Base-by-base conservation (phyloP, 1,140 invertebrate species). In the Eciton burchellii region DNA sequence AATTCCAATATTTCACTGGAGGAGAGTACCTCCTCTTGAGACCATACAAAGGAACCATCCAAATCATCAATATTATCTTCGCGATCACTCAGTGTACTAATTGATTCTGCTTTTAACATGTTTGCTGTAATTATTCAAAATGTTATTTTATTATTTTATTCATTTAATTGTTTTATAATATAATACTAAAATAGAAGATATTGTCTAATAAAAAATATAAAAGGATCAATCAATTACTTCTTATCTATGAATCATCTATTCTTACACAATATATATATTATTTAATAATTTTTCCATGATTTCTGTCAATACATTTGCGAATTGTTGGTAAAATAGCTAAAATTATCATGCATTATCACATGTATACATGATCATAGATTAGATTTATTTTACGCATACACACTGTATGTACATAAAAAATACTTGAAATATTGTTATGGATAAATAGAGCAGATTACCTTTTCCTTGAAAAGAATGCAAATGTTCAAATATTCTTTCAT, bases 1-100 rank as follows among this genome's bases (percentile, higher is more conserved):
- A 82, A 76, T 54, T 89, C 88, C n/a, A 86, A 60, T 52, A 88
- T 85, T 26, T 90, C 89, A 12, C 82, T 90, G 0, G 88, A 49
- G 3, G 89, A 90, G 16, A 91, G 41, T 21, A 85, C 82, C 24
- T 91, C 89, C 3, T 90, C 89, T 65, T 90, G 89, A 0, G 89
- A 90, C 84, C 89, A 89, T 73, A 89, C 57, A n/a, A 87, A 81
- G 16, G 86, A 88, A 35, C 85, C 89, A 14, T 90, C 89, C 9
- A 89, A 73, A 63, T 90, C 82, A 29, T 90, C 87, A 9, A 89
- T 77, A 29, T 88, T 82, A 68, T 90, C 82, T 19, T 90, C 88
- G 5, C 68, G 62, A 3, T 89, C 86, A 47, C 86, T 90, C 21
- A 89, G 29, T 1, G 89, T 87, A 43, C 90, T 90, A 45, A 89